phyloP scores from a whole-genome alignment of 1,140 invertebrate species.

The Leptinotarsa undecemlineata region DNA sequence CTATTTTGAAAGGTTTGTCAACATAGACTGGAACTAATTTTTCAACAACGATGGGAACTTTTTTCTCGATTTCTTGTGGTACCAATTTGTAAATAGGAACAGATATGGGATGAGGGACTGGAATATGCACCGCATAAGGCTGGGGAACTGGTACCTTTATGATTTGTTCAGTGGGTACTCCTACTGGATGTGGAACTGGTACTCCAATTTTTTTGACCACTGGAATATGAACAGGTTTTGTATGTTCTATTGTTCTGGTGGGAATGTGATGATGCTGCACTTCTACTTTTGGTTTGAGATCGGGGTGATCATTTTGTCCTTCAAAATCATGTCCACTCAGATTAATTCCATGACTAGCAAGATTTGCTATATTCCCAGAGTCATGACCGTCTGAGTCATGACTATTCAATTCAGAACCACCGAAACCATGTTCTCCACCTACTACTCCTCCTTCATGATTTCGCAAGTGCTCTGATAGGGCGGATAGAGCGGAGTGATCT shows the following conservation, averaged over 20 bases:
- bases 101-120: constrained; percentile 72
- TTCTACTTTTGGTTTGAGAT: constrained; percentile 45
- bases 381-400: constrained; percentile 38
- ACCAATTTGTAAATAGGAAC: constrained; percentile 73
- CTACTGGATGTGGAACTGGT: constrained; percentile 73
- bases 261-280: constrained; percentile 53
- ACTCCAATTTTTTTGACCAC: constrained; percentile 75
- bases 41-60: constrained; percentile 74
- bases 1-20: constrained; percentile 75
- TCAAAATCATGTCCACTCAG: constrained; percentile 32
- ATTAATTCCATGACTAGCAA: constrained; percentile 24
- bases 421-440: constrained; percentile 5
- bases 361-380: constrained; percentile 35
- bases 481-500: background rate
- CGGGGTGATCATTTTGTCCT: constrained; percentile 33
- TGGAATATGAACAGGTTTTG: constrained; percentile 70
- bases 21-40: constrained; percentile 75
- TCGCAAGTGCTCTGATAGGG: background rate
- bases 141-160: constrained; percentile 75
- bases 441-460: background rate
- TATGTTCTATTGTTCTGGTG: constrained; percentile 63
- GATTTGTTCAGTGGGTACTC: constrained; percentile 71
- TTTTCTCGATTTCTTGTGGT: constrained; percentile 68
- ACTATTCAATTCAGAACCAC: background rate
- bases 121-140: constrained; percentile 72